Percentiles rank a stretch among this genome's conserved stretches.
Evolutionary conservation across 2,888 invertebrate genomes (phyloP).

Genomic region (Ectropis crepuscularia): DNA sequence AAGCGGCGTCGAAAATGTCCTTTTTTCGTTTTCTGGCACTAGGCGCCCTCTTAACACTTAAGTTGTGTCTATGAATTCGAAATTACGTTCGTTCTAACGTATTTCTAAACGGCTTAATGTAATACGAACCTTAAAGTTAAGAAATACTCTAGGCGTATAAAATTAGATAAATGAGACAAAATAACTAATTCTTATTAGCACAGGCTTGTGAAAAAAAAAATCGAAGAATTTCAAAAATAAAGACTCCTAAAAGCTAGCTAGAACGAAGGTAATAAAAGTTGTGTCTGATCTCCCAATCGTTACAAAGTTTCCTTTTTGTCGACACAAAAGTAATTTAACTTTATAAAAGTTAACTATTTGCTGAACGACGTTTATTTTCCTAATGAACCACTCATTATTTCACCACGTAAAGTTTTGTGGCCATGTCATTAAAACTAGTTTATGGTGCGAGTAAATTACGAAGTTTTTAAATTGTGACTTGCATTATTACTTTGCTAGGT

Average conservation of each 20-base stretch:
- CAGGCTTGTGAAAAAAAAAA: no score
- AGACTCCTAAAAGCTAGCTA: not conserved
- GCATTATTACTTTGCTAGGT: conserved; percentile 36
- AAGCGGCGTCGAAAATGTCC: no score
- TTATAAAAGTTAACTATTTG: conserved; percentile 65
- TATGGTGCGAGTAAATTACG: conserved; percentile 39
- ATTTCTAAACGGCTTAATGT: no score
- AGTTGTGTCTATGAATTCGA: no score
- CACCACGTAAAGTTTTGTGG: conserved; percentile 46
- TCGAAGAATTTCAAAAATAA: no score
- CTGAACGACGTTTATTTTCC: conserved; percentile 63
- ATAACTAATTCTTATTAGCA: no score
- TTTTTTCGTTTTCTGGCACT: no score
- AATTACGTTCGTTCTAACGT: no score
- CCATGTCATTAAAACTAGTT: conserved; percentile 42
- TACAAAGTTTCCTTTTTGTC: conserved; percentile 56
- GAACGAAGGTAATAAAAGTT: conserved; percentile 35
- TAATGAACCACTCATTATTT: conserved; percentile 69
- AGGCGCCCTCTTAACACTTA: no score
- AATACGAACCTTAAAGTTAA: no score
- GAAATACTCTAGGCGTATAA: no score
- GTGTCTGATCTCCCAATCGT: conserved; percentile 42
- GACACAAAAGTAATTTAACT: conserved; percentile 69
- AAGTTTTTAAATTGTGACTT: conserved; percentile 34
- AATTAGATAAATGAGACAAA: no score